Base-by-base conservation (phyloP, 2,797 vertebrate genomes). In the Trematomus bernacchii region DNA sequence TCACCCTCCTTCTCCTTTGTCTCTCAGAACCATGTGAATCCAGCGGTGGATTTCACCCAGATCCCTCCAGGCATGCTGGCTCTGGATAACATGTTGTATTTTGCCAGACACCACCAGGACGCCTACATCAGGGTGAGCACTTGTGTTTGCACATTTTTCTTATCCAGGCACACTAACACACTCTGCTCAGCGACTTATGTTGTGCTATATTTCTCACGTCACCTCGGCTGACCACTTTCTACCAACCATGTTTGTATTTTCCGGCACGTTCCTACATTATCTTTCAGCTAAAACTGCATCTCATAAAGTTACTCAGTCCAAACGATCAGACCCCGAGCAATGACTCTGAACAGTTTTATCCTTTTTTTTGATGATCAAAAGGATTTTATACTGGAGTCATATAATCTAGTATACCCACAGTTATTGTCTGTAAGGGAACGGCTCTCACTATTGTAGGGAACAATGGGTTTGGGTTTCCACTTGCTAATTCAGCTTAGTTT, bases 11-110 rank as follows among this genome's bases (percentile, higher is more conserved):
- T 11, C 55, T 62, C 63, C 19, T 82, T n/a, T 90, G 58, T 84
- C 78, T 83, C 67, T 58, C 93, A 99, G 98, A 99, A 99, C 82
- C 98, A 99, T 5, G 98, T 99, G 83, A 99, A 99, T 92, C 98
- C 98, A n/a, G 98, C 98, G 3, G 95, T 99, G 95, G 98, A 99
- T 94, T 99, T 99, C 82, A 99, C 97, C 0, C 98, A 99, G 95
- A 99, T 98, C 15, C 98, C 98, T 87, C 98, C 98, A 2, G 98
- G 98, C 80, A 99, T 99, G 98, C 80, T 99, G 66, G 98, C 98
- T 71, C 94, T 99, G 0, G 98, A 99, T 93, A 99, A 99, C 88
- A 99, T 99, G 98, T 90, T 99, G 48, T 99, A 99, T 90, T 99
- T 99, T 0, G 97, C 98, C 78, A 97, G 96, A 84, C 96, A 98